Evolutionary conservation across 2,797 vertebrate genomes (phyloP), one percentile per base, ranked within the genome.

Genomic region (Apogon talboti): DNA sequence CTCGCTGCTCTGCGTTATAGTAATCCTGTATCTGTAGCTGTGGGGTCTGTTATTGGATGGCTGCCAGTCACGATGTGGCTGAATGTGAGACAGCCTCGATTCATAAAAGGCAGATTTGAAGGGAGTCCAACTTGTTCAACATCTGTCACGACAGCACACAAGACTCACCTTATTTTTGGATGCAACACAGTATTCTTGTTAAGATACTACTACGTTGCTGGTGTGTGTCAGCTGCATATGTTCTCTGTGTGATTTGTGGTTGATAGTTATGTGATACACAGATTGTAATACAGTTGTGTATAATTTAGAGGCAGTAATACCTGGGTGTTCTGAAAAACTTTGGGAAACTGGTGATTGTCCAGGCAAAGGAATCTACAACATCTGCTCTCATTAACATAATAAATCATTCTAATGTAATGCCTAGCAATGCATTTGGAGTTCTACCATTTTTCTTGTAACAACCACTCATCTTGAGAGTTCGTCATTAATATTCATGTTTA

Each of bases 401-500:
- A 16, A 49, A 30, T 55, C n/a, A 55, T 41, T 60, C 21, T 55
- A 45, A 50, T 40, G 7, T 33, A 14, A 56, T 21, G 45, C 4
- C 1, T 28, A 28, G 24, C 24, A 58, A 19, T 37, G 18, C 30
- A 55, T 56, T 56, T 53, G 10, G 19, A 13, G 9, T 35, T 18
- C 8, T 79, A 16, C 15, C 3, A 55, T 55, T 67, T 60, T 75
- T 11, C 69, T 68, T 66, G 52, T 24, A 78, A 67, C 58, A 55
- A 47, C 78, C 11, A 55, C 71, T 80, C 40, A 58, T 42, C 47
- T 24, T 38, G 30, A 76, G 40, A 76, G 46, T 42, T 18, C 2
- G 7, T 12, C 61, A 82, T 86, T 52, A 87, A 88, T 88, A 88
- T 90, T 85, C 74, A 87, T 89, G 64, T 48, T 54, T 55, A 43